Base-by-base conservation (phyloP, 23 tunicate species). In the Trididemnum nubilum region DNA sequence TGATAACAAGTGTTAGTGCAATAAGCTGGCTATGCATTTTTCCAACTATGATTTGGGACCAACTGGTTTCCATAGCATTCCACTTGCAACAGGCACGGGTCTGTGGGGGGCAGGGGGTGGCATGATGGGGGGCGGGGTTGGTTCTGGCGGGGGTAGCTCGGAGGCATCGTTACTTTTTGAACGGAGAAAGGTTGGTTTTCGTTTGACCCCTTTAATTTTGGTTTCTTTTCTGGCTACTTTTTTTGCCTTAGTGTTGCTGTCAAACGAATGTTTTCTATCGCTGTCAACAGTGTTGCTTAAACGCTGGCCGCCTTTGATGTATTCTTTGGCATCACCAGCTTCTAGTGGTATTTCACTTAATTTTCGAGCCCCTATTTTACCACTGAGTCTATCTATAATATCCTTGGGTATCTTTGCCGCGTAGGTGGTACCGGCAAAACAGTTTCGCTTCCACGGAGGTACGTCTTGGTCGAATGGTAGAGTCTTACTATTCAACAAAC, bases 401-500 rank as follows among this genome's bases (percentile, higher is more conserved):
- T 61, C 25, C 5, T 23, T 5, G 4, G 67, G 29, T 24, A 61
- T 24, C 3, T 5, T 3, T 3, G n/a, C 26, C 28, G 67, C 67
- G 67, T 61, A 24, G 5, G 18, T 61, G 34, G 86, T 81, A 7
- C 86, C 92, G 35, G 82, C 38, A 39, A 60, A 74, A 30, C 25
- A 29, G 77, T 87, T 86, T 32, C 0, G 39, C 38, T 51, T 78
- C 92, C 92, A 87, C 15, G 50, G 21, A 7, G 82, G 69, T n/a
- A 35, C 67, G n/a, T 9, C 5, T 9, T 23, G 21, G 51, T 76
- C 51, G 64, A 19, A 32, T 18, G 34, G 54, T n/a, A n/a, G n/a
- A 27, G 60, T 2, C 94, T 88, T 88, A 88, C 94, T 88, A 78
- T 92, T 88, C n/a, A 92, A 78, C 0, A 89, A 85, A 51, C 86